Evolutionary conservation across 2,113 vertebrate genomes (phyloP).

Genomic region (Oxyura jamaicensis): DNA sequence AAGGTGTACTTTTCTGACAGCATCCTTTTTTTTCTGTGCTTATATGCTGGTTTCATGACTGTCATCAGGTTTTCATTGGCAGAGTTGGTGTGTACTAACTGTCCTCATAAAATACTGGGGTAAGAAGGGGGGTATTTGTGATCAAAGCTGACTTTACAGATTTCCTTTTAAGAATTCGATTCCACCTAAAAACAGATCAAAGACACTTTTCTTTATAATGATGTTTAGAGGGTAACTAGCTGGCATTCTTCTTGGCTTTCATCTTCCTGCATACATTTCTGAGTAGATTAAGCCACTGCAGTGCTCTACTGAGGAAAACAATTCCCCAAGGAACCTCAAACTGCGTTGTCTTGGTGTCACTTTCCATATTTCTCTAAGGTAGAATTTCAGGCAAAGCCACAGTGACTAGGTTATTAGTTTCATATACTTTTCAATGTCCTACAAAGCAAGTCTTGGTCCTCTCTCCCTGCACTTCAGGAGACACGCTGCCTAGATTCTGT

Average conservation of each 20-base stretch:
- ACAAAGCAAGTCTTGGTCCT: neutral
- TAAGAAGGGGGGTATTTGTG: neutral
- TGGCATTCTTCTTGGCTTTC: neutral
- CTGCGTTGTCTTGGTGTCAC: neutral
- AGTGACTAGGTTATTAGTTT: neutral
- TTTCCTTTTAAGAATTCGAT: neutral
- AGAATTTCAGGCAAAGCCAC: neutral
- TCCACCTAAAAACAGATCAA: neutral
- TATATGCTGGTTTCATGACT: neutral
- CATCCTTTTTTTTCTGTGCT: neutral
- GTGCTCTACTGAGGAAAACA: neutral
- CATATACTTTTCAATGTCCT: neutral
- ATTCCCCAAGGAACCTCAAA: neutral
- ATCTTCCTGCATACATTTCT: neutral
- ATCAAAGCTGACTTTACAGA: neutral
- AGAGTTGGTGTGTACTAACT: neutral
- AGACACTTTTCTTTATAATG: neutral
- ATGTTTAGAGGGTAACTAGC: neutral
- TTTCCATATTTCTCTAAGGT: neutral
- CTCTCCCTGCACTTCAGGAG: neutral
- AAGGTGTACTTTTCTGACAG: neutral
- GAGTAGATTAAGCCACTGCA: neutral
- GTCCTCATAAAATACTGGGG: neutral
- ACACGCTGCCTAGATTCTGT: fast-evolving
- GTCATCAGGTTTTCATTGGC: neutral